These are phyloP conservation scores for Caenorhabditis becei DNA, from an alignment of 2,888 invertebrate species.

Conservation along the genomic window DNA sequence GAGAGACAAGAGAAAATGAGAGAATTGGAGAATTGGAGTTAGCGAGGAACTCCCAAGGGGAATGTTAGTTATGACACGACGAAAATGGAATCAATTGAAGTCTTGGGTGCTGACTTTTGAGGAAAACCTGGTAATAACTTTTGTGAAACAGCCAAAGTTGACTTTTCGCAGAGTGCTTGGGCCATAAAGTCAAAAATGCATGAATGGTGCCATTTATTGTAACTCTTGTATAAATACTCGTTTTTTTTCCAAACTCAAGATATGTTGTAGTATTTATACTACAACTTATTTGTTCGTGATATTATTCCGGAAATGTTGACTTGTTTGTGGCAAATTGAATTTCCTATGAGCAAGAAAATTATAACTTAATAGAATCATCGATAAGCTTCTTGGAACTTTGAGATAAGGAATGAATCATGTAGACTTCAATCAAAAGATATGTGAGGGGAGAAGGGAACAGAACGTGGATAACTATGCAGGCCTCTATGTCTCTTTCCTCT, in stretches of 20 bases:
- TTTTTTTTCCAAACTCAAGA: too few relatives aligned
- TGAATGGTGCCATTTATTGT: constrained; percentile 17
- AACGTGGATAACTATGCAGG: constrained; percentile 24
- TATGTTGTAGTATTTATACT: too few relatives aligned
- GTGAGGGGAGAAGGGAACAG: neutral
- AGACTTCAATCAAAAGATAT: neutral
- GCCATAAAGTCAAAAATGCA: constrained; percentile 20
- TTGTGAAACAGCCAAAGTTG: too few relatives aligned
- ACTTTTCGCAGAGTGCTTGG: too few relatives aligned
- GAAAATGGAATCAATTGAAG: neutral
- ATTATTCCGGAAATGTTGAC: too few relatives aligned
- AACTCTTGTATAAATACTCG: neutral
- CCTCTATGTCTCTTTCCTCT: constrained; percentile 12
- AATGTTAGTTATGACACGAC: constrained; percentile 31
- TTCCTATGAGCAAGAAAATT: neutral
- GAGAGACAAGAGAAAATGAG: constrained; percentile 5
- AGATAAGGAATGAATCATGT: neutral
- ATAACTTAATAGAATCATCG: neutral
- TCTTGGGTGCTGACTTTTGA: neutral
- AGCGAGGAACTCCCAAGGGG: constrained; percentile 6
- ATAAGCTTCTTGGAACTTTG: constrained; percentile 19
- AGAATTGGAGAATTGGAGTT: constrained; percentile 18
- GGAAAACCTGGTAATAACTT: too few relatives aligned
- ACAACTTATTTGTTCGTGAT: neutral
- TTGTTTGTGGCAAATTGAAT: neutral